Conservation (phyloP, 2,888 invertebrate species). For the Heteromurus nitidus region DNA sequence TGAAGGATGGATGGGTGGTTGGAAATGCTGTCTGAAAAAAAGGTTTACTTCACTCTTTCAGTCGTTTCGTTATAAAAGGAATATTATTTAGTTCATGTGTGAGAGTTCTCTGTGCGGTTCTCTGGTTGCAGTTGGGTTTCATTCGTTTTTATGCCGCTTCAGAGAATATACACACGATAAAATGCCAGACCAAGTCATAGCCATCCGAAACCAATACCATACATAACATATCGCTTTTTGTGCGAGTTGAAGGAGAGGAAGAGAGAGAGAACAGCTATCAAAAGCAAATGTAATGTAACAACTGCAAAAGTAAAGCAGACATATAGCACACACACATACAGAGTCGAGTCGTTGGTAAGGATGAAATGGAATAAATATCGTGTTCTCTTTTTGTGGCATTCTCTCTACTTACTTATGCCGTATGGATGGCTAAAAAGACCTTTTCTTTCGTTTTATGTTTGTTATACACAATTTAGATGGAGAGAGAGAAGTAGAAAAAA, state of each 20-base stretch:
- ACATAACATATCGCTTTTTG: background rate
- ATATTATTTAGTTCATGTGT: constrained; percentile 60
- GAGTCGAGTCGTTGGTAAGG: constrained; percentile 15
- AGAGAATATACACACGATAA: too few relatives aligned
- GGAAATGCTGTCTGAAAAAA: constrained; percentile 51
- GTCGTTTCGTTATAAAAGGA: constrained; percentile 34
- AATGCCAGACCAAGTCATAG: constrained; percentile 9
- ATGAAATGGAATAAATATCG: constrained; percentile 63
- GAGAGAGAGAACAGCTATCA: background rate
- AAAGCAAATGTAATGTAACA: background rate
- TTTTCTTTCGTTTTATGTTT: constrained; percentile 49
- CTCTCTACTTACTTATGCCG: constrained; percentile 21
- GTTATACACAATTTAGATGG: constrained; percentile 30
- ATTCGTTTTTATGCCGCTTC: constrained; percentile 22
- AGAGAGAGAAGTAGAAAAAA: constrained; percentile 4
- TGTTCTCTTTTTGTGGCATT: constrained; percentile 51
- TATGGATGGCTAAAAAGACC: constrained; percentile 37
- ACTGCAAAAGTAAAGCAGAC: constrained; percentile 6
- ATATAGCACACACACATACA: background rate
- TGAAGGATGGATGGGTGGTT: constrained; percentile 64
- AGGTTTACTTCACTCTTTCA: constrained; percentile 42
- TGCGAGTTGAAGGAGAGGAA: too few relatives aligned
- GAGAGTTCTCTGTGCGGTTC: constrained; percentile 31
- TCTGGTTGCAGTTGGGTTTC: constrained; percentile 38
- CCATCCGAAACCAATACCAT: background rate